Percentiles rank a stretch among this genome's conserved stretches.
Conservation (phyloP, 2,888 invertebrate genomes). For the Xanthia togata region DNA sequence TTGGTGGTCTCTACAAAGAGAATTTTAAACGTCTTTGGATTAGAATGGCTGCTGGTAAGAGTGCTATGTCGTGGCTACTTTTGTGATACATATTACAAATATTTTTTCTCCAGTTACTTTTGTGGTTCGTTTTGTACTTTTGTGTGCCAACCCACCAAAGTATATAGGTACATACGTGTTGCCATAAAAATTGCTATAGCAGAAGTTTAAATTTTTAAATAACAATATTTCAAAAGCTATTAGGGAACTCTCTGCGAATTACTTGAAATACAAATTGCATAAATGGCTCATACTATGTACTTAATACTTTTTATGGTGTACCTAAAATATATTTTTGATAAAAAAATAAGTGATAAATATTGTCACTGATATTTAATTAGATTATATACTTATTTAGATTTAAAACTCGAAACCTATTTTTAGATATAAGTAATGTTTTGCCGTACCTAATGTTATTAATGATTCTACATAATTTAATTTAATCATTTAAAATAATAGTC, state of each 20-base stretch:
- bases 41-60: background rate
- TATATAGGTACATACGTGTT: background rate
- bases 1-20: conserved; percentile 49
- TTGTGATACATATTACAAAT: background rate
- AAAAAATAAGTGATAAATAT: background rate
- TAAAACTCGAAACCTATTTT: background rate
- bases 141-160: background rate
- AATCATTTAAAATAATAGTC: no score
- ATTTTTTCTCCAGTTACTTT: background rate
- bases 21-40: background rate
- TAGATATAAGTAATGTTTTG: background rate
- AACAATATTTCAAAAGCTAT: background rate
- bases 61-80: background rate
- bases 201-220: background rate
- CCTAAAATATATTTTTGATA: background rate
- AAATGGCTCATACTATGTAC: background rate
- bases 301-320: no score
- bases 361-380: background rate
- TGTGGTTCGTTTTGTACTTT: background rate
- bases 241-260: background rate
- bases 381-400: background rate
- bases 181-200: background rate
- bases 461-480: background rate
- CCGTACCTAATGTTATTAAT: background rate
- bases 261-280: background rate